Evolutionary conservation across 1,140 invertebrate species (phyloP), one percentile per base, ranked within the genome.

Genomic region (Penaeus indicus): DNA sequence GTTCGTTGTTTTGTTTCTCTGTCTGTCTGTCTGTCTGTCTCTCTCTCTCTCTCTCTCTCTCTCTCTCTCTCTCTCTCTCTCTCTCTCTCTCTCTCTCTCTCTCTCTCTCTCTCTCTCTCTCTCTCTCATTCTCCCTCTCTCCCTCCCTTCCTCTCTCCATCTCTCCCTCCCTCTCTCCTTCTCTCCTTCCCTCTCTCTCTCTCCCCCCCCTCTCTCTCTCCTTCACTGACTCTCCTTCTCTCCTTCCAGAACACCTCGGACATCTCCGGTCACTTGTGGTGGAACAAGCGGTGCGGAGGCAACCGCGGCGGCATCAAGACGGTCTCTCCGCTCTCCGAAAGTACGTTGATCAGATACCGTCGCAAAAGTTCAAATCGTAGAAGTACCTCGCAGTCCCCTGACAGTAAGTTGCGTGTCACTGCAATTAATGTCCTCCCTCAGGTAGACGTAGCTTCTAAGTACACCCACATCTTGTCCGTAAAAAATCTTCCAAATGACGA

Each of bases 341-440:
- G 87, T 88, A 88, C 87, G 87, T 88, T 88, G 87, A 78, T 88
- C 81, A 84, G 87, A 88, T 88, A 88, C 62, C 87, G 87, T 88
- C 87, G 87, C 81, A 88, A 88, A 88, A 88, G 87, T 84, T 84
- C 87, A 84, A 78, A 88, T 62, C 81, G 87, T 84, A 61, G 61
- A 64, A 88, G 64, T 84, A 75, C 47, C 82, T 62, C 84, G 82
- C 82, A 78, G 16, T 67, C 38, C 32, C 72, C 54, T 81, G 81
- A 84, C 81, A 80, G 87, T 88, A 88, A 88, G 87, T 83, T 83
- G 81, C 85, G 85, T 88, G 87, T 88, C 87, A 88, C 87, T 88
- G 87, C 87, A 84, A 81, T 67, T 88, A 78, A 47, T 77, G 60
- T 84, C 85, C 62, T 42, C 63, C 62, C 72, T 84, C 54, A 63